Percentiles rank a stretch among this genome's conserved stretches.
Conservation (phyloP, 2,888 invertebrate species). For the Agrilus mali region DNA sequence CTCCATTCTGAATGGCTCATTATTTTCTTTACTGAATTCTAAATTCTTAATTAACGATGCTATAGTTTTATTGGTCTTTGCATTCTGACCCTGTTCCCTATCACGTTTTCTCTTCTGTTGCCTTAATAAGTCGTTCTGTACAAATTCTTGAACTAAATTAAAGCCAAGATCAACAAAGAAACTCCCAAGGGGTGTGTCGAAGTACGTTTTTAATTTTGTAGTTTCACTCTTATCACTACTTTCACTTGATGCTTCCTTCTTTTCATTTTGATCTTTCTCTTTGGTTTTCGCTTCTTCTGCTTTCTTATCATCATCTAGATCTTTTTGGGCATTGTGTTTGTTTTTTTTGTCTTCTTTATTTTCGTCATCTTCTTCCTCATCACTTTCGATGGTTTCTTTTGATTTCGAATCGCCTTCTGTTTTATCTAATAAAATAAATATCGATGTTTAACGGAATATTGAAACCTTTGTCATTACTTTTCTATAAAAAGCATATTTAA, state of each 20-base stretch:
- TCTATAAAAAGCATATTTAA: background rate
- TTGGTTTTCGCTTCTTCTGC: conserved; percentile 20
- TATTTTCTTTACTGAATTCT: conserved; percentile 75
- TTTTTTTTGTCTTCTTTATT: conserved; percentile 37
- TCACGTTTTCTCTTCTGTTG: conserved; percentile 77
- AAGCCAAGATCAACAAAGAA: conserved; percentile 86
- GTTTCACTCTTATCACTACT: conserved; percentile 9
- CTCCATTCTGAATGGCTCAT: conserved; percentile 61
- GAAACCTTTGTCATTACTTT: background rate
- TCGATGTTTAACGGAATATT: background rate
- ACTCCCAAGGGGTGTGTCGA: conserved; percentile 77
- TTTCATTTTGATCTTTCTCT: conserved; percentile 19
- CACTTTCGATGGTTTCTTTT: conserved; percentile 36
- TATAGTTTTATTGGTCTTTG: conserved; percentile 65
- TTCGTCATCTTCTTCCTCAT: conserved; percentile 41
- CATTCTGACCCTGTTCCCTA: conserved; percentile 51
- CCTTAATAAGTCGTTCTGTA: conserved; percentile 81
- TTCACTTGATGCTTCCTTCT: conserved; percentile 17
- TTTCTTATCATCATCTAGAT: conserved; percentile 24
- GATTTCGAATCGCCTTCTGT: too few species aligned
- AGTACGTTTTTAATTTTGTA: conserved; percentile 49
- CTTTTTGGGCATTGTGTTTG: conserved; percentile 33
- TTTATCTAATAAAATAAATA: conserved; percentile 2
- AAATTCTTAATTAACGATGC: conserved; percentile 72
- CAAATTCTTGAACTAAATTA: conserved; percentile 83